These are phyloP conservation scores for Microcebus griseorufus DNA, from an alignment of 2,113 vertebrate genomes.

Conservation along the genomic window DNA sequence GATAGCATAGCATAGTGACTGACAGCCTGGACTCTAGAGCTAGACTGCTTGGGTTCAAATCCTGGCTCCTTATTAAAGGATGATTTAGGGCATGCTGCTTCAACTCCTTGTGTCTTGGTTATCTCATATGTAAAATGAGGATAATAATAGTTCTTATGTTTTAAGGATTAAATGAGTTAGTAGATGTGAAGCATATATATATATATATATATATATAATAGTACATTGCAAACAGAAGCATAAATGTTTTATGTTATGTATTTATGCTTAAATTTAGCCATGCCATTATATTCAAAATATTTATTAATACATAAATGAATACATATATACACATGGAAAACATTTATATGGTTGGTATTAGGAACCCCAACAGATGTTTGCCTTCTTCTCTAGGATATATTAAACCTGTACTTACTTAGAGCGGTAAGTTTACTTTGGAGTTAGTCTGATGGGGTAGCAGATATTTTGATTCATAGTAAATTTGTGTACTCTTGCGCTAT, in stretches of 20 bases:
- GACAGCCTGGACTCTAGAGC: not conserved
- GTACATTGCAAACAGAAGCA: not conserved
- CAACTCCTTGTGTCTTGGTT: not conserved
- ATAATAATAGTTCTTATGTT: not conserved
- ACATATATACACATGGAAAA: not conserved
- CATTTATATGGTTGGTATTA: not conserved
- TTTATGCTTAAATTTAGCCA: constrained; percentile 15
- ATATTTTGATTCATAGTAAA: not conserved
- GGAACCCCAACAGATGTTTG: not conserved
- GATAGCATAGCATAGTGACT: not conserved
- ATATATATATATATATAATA: too few species aligned
- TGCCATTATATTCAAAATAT: not conserved
- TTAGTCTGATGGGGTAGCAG: not conserved
- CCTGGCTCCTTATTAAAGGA: not conserved
- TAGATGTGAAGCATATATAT: not conserved
- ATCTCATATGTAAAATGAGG: not conserved
- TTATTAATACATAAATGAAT: not conserved
- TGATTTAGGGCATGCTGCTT: not conserved
- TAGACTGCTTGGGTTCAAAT: not conserved
- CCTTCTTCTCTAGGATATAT: not conserved
- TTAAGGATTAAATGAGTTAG: not conserved
- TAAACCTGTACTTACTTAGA: not conserved
- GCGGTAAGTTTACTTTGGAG: not conserved
- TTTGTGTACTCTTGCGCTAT: not conserved
- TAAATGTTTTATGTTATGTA: not conserved